Conservation (phyloP, 1,140 invertebrate species). For the Cydia fagiglandana region DNA sequence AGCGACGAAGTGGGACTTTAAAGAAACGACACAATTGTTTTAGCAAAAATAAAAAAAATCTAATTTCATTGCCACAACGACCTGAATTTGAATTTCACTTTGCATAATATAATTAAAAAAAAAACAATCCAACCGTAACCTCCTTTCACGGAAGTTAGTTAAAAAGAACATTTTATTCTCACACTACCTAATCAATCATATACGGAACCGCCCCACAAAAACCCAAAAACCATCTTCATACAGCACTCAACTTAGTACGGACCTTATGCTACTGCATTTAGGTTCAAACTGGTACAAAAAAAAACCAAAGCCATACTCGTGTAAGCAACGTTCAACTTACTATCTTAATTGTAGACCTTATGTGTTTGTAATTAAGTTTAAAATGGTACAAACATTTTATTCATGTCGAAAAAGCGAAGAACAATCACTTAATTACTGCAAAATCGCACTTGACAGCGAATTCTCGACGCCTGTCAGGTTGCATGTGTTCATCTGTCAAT, state of each 20-base stretch:
- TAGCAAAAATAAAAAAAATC: not conserved
- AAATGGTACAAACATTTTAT: not conserved
- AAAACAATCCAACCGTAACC: not conserved
- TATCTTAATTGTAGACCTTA: not conserved
- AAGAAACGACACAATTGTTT: too few species aligned
- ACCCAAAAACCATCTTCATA: not conserved
- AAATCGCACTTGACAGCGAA: slow-evolving; percentile 25
- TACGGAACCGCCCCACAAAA: not conserved
- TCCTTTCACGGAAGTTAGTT: not conserved
- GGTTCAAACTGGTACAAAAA: not conserved
- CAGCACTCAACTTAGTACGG: not conserved
- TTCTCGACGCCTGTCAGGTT: slow-evolving; percentile 14
- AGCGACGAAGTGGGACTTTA: too few species aligned
- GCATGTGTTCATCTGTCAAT: slow-evolving; percentile 26
- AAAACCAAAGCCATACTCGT: not conserved
- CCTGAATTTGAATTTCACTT: not conserved
- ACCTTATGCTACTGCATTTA: not conserved
- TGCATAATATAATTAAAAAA: slow-evolving; percentile 10
- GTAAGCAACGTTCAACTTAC: too few species aligned
- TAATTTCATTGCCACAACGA: not conserved
- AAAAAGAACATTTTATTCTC: not conserved
- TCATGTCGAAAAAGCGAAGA: not conserved
- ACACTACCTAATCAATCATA: not conserved
- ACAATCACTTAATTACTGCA: slow-evolving; percentile 29
- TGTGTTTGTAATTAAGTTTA: not conserved